Conservation (phyloP, 2,113 vertebrate genomes). For the Hippocampus mohnikei region DNA sequence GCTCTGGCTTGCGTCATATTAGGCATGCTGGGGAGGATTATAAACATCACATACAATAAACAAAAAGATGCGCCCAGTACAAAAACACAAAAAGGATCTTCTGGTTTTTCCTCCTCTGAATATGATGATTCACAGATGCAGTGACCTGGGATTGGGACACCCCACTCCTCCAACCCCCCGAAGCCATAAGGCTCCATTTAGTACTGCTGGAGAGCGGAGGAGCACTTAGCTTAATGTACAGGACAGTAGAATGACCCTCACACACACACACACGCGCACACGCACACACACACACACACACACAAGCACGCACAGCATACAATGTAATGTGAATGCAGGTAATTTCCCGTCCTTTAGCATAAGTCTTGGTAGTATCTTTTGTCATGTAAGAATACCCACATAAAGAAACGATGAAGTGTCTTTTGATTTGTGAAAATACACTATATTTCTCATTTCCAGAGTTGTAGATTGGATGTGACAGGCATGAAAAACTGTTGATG, state of each 20-base stretch:
- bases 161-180: constrained; percentile 25
- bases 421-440: constrained; percentile 15
- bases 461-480: background rate
- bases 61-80: constrained; percentile 11
- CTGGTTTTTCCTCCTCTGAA: constrained; percentile 45
- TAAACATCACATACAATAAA: constrained; percentile 29
- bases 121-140: constrained; percentile 61
- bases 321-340: constrained; percentile 8
- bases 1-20: too few relatives aligned
- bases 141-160: constrained; percentile 53
- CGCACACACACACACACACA: constrained; percentile 12
- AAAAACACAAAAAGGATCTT: constrained; percentile 31
- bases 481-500: too few relatives aligned
- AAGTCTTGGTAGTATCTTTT: constrained; percentile 2
- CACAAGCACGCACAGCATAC: background rate
- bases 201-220: constrained; percentile 61
- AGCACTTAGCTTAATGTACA: constrained; percentile 78
- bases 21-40: constrained; percentile 11
- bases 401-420: background rate
- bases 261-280: constrained; percentile 18
- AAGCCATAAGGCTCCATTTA: constrained; percentile 65
- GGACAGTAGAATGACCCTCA: constrained; percentile 53
- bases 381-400: constrained; percentile 20
- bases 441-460: background rate
- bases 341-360: background rate